Base-by-base conservation (phyloP, 2,113 vertebrate genomes). In the Bos javanicus region DNA sequence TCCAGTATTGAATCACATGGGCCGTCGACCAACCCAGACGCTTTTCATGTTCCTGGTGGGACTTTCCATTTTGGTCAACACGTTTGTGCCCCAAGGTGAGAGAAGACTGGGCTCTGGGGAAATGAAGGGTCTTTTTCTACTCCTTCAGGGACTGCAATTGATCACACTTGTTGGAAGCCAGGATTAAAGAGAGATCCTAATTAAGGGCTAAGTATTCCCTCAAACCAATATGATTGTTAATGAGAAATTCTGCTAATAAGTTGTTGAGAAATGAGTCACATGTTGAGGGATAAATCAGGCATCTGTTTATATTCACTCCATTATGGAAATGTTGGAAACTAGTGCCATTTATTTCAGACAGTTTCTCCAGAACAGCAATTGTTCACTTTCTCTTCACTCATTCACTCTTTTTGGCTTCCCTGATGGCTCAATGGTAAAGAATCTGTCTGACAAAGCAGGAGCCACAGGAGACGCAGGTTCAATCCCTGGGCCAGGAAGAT, bases 21-120 rank as follows among this genome's bases (percentile, higher is more conserved):
- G 99, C 2, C 98, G 98, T 1, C 87, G 99, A 2, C 48, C 96
- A 54, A 98, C 99, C 12, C 99, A 99, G 81, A 98, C 96, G 0
- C 97, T 71, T 71, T 23, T 39, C n/a, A 23, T 39, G n/a, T 23
- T 39, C n/a, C 67, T 71, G 19, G 67, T 71, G 16, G 99, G 99
- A 4, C 13, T 99, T 50, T 98, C 98, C 52, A 99, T 99, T 98
- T 98, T 99, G 0, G 83, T 85, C 93, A 98, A 97, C 93, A 89
- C 87, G 4, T 2, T 97, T 0, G 97, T 99, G 48, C 98, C 99
- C 71, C 98, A 96, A 96, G 99, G 99, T 98, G 88, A 97, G 0
- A 84, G 64, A 74, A 85, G 43, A 17, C 25, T 60, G 26, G 78
- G 50, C 11, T 59, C 17, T 90, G 30, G 80, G 62, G 13, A 71